Conservation (phyloP, 2,113 vertebrate genomes). For the Lophotis ruficrista region DNA sequence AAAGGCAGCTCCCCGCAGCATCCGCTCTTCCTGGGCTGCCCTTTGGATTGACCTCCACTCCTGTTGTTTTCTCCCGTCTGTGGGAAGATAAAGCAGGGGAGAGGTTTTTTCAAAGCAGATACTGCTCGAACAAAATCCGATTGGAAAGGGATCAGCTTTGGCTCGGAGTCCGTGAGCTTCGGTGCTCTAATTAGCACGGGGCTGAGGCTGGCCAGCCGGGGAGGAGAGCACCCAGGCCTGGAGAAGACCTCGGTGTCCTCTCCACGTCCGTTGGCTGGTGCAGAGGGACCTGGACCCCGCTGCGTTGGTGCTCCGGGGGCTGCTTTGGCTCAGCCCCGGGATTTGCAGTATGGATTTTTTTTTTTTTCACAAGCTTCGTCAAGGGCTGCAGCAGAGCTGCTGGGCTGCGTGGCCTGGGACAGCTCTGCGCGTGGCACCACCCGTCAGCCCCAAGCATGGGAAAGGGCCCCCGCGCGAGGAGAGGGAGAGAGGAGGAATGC, state of each 20-base stretch:
- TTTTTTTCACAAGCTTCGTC: neutral
- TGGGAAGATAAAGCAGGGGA: conserved; percentile 28
- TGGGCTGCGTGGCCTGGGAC: neutral
- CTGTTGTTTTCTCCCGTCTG: neutral
- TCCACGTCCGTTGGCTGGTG: neutral
- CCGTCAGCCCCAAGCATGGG: neutral
- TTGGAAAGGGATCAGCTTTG: conserved; percentile 56
- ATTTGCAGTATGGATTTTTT: neutral
- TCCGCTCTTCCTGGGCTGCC: neutral
- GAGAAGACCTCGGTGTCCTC: neutral
- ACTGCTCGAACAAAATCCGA: conserved; percentile 29
- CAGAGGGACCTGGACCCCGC: neutral
- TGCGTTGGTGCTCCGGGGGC: neutral
- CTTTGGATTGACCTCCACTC: conserved; percentile 13
- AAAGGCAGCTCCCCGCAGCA: neutral
- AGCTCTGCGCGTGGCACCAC: neutral
- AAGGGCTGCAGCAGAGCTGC: neutral
- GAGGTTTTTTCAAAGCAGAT: conserved; percentile 59
- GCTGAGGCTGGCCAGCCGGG: neutral
- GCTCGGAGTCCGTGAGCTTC: conserved; percentile 15
- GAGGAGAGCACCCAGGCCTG: neutral
- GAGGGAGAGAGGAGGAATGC: neutral
- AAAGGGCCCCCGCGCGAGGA: neutral
- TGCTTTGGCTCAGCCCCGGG: neutral
- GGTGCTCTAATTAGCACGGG: conserved; percentile 48